These are phyloP conservation scores for Ypsolopha sequella DNA, from an alignment of 2,888 invertebrate species.

Conservation along the genomic window DNA sequence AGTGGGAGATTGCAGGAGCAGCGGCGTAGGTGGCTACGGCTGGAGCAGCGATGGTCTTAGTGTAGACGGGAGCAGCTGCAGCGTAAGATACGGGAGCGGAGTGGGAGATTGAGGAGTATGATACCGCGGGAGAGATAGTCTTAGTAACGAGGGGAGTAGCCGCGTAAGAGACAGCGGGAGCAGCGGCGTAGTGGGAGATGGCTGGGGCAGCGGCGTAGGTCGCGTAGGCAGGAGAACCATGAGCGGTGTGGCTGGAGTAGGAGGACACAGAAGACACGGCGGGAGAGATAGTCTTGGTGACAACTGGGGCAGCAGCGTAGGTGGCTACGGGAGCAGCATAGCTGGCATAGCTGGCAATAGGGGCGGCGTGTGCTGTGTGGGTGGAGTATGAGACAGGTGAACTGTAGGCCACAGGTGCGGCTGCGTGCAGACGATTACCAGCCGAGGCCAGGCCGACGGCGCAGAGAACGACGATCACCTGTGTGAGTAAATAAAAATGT, in stretches of 20 bases:
- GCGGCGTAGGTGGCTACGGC: too few relatives aligned
- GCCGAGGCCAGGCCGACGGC: constrained; percentile 52
- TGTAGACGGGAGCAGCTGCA: not conserved
- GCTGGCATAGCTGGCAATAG: constrained; percentile 9
- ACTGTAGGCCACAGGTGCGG: constrained; percentile 8
- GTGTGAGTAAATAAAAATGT: not conserved
- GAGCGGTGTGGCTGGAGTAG: constrained; percentile 25
- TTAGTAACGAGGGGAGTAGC: constrained; percentile 39
- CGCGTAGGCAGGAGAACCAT: constrained; percentile 20
- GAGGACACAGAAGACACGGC: constrained; percentile 21
- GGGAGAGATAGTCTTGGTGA: constrained; percentile 36
- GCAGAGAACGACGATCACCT: constrained; percentile 46
- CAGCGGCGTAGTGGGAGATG: constrained; percentile 5
- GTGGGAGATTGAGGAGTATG: constrained; percentile 16
- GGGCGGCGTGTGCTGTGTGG: constrained; percentile 6
- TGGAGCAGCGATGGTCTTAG: not conserved
- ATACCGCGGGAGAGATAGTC: constrained; percentile 33
- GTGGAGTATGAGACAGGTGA: constrained; percentile 5
- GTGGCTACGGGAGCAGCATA: constrained; percentile 2
- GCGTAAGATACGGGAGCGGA: constrained; percentile 22
- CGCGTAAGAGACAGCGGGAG: constrained; percentile 16
- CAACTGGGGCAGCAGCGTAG: constrained; percentile 6
- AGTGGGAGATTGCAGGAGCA: constrained; percentile 11
- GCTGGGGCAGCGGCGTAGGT: constrained; percentile 5
- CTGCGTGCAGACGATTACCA: constrained; percentile 29